Conservation (phyloP, 2,113 vertebrate genomes). For the Mionectes macconnelli region DNA sequence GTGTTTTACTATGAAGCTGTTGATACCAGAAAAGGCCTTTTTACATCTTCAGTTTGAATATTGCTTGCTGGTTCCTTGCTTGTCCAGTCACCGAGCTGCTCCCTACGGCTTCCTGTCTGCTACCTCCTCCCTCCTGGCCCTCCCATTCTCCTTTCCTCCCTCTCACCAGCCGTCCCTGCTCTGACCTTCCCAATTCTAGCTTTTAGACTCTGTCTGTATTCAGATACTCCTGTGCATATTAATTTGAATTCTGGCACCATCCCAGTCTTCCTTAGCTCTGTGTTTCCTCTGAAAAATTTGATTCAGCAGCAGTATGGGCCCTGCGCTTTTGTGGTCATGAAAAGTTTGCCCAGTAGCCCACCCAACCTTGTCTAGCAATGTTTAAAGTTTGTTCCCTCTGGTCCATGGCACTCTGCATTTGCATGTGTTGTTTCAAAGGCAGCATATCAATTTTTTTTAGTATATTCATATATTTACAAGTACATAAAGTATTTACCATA, state of each 20-base stretch:
- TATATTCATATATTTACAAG: neutral
- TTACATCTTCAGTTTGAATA: neutral
- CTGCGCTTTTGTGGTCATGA: neutral
- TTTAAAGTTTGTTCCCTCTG: neutral
- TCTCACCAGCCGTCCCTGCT: neutral
- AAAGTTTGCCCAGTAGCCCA: neutral
- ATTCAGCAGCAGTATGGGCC: neutral
- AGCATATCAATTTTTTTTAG: neutral
- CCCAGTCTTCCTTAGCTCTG: neutral
- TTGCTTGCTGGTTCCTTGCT: neutral
- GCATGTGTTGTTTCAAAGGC: neutral
- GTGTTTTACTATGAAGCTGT: neutral
- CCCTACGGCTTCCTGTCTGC: accelerated
- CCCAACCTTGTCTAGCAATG: neutral
- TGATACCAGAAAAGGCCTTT: neutral
- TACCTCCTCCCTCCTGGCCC: neutral
- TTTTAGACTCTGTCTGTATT: neutral
- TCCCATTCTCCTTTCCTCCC: neutral
- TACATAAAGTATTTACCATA: neutral
- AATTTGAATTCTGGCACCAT: neutral
- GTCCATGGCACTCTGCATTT: neutral
- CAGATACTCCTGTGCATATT: neutral
- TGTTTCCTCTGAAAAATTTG: neutral
- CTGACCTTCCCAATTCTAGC: neutral
- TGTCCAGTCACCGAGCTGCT: neutral